phyloP scores from a whole-genome alignment of 2,888 invertebrate species.

The Euplexia lucipara region DNA sequence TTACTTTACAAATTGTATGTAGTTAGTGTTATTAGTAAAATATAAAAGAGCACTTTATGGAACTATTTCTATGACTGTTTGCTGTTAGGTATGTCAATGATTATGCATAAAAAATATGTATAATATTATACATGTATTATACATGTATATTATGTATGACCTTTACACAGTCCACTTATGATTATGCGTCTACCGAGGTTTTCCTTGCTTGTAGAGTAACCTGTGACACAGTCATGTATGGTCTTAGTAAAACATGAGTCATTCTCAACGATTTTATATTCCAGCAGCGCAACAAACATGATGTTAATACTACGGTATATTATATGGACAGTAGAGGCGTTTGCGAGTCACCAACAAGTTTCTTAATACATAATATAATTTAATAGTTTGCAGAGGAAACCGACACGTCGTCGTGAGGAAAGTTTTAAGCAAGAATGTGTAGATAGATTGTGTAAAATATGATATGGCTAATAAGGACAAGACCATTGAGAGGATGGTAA shows the following conservation, averaged over 20 bases:
- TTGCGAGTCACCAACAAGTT: conserved; percentile 4
- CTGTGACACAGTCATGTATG: conserved; percentile 40
- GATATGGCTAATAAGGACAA: too few species aligned
- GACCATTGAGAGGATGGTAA: too few species aligned
- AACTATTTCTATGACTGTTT: conserved; percentile 16
- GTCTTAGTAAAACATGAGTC: conserved; percentile 43
- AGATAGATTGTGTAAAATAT: too few species aligned
- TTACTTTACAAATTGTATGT: background rate
- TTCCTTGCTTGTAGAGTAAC: conserved; percentile 39
- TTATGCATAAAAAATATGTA: conserved; percentile 33
- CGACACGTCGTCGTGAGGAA: too few species aligned
- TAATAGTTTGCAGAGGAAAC: too few species aligned
- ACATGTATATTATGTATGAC: too few species aligned
- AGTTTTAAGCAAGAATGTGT: too few species aligned
- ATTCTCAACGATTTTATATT: conserved; percentile 24
- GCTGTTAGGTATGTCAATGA: background rate
- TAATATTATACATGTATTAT: too few species aligned
- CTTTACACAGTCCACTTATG: conserved; percentile 9
- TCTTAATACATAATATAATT: background rate
- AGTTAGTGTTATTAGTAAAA: background rate
- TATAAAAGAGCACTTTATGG: background rate
- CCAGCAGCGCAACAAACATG: conserved; percentile 20
- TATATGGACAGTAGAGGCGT: conserved; percentile 5
- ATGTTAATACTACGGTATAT: conserved; percentile 13
- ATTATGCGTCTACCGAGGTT: conserved; percentile 42